Evolutionary conservation across 2,888 invertebrate genomes (phyloP).

Genomic region (Heliconius ethilla): DNA sequence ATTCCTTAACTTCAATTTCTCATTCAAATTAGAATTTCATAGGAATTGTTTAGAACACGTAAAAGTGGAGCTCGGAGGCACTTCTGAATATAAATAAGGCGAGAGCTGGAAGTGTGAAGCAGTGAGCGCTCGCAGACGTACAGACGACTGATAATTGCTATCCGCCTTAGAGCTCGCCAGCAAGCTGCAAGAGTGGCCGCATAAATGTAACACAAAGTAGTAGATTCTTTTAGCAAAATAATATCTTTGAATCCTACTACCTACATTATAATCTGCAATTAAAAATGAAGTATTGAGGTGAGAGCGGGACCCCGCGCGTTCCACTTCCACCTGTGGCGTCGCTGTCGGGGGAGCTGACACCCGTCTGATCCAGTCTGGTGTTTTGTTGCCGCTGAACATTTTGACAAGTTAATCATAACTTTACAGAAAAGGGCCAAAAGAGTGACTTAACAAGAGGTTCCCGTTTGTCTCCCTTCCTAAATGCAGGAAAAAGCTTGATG

Average conservation of each 20-base stretch:
- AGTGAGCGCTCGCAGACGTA: neutral
- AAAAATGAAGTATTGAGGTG: neutral
- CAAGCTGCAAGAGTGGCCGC: too few relatives aligned
- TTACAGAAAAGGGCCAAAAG: too few relatives aligned
- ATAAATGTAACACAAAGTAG: too few relatives aligned
- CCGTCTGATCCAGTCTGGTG: too few relatives aligned
- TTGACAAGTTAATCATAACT: too few relatives aligned
- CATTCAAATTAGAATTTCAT: conserved; percentile 1
- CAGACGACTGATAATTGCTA: neutral
- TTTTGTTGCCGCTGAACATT: neutral
- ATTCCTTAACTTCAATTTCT: neutral
- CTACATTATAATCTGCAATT: too few relatives aligned
- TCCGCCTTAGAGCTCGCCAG: neutral
- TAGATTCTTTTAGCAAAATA: too few relatives aligned
- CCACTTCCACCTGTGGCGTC: conserved; percentile 3
- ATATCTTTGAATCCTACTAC: too few relatives aligned
- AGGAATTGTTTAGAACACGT: conserved; percentile 9
- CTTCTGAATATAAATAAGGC: conserved; percentile 24
- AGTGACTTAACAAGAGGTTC: too few relatives aligned
- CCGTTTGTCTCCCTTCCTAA: too few relatives aligned
- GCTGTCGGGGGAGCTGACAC: neutral
- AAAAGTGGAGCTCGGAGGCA: neutral
- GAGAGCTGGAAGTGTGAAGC: neutral
- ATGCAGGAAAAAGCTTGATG: too few relatives aligned
- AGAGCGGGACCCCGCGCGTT: too few relatives aligned